A percentile compares a stretch with the other conserved stretches of the same genome.
Conservation (phyloP, 1,140 invertebrate species). For the Solen grandis region DNA sequence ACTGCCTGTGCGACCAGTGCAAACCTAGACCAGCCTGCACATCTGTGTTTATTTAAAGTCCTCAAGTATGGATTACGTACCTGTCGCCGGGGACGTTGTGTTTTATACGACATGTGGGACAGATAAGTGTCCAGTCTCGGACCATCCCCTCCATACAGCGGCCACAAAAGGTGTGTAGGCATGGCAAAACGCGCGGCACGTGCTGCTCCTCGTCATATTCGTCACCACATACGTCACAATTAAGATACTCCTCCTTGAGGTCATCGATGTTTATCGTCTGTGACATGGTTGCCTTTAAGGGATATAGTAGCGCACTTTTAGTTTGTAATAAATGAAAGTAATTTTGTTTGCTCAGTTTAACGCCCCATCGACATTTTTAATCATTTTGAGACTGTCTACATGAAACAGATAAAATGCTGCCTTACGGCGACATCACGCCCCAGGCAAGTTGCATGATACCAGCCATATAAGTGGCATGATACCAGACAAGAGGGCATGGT, state of each 20-base stretch:
- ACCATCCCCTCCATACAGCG: slow-evolving; percentile 50
- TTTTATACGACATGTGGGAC: slow-evolving; percentile 51
- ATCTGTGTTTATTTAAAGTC: no score
- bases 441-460: no score
- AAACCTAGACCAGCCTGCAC: no score
- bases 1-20: no score
- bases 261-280: slow-evolving; percentile 48
- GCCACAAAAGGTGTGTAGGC: slow-evolving; percentile 50
- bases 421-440: no score
- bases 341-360: neutral
- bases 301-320: neutral
- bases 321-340: neutral
- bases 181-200: slow-evolving; percentile 49
- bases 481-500: no score
- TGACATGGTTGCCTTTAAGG: no score
- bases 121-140: slow-evolving; percentile 49
- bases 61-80: neutral
- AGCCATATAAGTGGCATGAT: no score
- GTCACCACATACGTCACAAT: slow-evolving; percentile 53
- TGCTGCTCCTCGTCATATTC: slow-evolving; percentile 52
- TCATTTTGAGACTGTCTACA: no score
- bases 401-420: no score
- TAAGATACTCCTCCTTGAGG: slow-evolving; percentile 48
- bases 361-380: neutral
- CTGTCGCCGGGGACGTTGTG: slow-evolving; percentile 51